Evolutionary conservation across 2,888 invertebrate species (phyloP).

Genomic region (Netelia virgata): DNA sequence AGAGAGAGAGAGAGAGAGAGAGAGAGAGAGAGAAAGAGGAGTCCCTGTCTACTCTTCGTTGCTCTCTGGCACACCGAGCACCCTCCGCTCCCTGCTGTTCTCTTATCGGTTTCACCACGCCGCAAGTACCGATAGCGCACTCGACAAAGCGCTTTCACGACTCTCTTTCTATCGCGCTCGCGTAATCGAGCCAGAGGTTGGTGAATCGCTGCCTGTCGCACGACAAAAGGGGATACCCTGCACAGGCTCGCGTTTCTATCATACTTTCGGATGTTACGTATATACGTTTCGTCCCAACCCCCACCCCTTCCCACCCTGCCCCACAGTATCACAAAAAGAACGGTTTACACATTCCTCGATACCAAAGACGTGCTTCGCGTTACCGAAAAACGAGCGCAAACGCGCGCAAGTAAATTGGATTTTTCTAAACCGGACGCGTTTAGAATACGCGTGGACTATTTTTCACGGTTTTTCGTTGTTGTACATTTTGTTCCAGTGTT

Average conservation of each 20-base stretch:
- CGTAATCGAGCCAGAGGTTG: constrained; percentile 43
- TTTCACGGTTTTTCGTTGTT: no score
- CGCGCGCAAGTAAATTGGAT: no score
- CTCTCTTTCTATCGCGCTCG: constrained; percentile 34
- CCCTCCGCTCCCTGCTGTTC: constrained; percentile 29
- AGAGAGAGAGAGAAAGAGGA: neutral
- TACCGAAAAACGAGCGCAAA: no score
- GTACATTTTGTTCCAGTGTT: no score
- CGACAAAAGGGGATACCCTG: constrained; percentile 47
- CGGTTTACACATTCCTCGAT: no score
- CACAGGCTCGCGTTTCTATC: constrained; percentile 47
- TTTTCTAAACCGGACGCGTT: no score
- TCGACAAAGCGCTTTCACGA: constrained; percentile 55
- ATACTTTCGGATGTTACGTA: constrained; percentile 54
- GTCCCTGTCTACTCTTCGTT: neutral
- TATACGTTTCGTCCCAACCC: neutral
- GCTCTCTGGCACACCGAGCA: neutral
- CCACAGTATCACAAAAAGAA: no score
- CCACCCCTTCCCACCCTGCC: no score
- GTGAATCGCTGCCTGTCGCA: neutral
- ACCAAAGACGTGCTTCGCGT: no score
- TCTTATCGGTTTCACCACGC: constrained; percentile 60
- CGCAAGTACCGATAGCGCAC: constrained; percentile 64
- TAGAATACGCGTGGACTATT: no score
- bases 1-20: neutral